A percentile compares a stretch with the other conserved stretches of the same genome.
phyloP scores from a whole-genome alignment of 2,888 invertebrate genomes.

The Leucozona laternaria region DNA sequence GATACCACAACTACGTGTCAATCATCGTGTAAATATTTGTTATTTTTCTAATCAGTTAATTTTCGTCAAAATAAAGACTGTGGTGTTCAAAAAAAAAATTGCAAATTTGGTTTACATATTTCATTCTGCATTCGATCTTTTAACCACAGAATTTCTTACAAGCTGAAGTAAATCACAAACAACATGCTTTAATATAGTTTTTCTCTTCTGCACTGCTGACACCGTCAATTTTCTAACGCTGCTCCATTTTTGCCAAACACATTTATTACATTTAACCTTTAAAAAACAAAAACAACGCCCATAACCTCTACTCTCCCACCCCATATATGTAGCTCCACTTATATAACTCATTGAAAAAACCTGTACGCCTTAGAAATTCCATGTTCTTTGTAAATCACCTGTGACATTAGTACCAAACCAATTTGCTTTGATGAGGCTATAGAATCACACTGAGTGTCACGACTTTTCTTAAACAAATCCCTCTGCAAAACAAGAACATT shows the following conservation, averaged over 20 bases:
- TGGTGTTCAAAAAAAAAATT: too few species aligned
- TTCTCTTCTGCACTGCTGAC: neutral
- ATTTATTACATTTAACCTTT: slow-evolving; percentile 11
- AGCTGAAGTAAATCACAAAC: neutral
- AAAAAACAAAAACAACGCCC: slow-evolving; percentile 1
- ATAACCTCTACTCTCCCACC: slow-evolving; percentile 7
- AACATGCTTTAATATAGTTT: neutral
- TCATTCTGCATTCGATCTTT: neutral
- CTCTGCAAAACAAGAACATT: neutral
- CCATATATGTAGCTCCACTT: neutral
- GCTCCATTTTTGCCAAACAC: slow-evolving; percentile 1
- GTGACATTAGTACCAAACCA: slow-evolving; percentile 49
- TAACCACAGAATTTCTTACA: neutral
- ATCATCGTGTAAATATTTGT: too few species aligned
- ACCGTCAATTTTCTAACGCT: neutral
- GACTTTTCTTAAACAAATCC: slow-evolving; percentile 34
- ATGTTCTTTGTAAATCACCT: slow-evolving; percentile 56
- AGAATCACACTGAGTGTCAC: slow-evolving; percentile 70
- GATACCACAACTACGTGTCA: too few species aligned
- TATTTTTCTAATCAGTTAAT: too few species aligned
- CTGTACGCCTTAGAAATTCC: slow-evolving; percentile 28
- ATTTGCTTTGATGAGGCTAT: slow-evolving; percentile 54
- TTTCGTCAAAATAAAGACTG: too few species aligned
- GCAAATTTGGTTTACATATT: too few species aligned
- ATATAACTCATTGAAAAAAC: slow-evolving; percentile 34